Conservation (phyloP, 2,888 invertebrate species). For the Ochlodes sylvanus region DNA sequence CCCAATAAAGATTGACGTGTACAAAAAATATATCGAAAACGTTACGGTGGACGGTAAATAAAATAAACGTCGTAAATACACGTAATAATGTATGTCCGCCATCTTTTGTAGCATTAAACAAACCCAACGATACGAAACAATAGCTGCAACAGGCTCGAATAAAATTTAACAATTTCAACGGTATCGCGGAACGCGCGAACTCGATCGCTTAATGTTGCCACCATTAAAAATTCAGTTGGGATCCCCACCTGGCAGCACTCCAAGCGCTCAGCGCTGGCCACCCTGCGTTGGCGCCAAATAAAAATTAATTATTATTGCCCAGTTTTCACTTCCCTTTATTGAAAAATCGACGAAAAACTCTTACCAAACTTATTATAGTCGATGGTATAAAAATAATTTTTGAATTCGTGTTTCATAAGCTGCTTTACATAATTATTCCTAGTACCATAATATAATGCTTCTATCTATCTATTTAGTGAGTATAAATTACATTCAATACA, state of each 20-base stretch:
- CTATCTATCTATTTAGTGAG: no score
- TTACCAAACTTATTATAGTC: background rate
- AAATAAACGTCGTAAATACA: conserved; percentile 20
- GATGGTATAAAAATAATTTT: background rate
- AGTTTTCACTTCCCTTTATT: conserved; percentile 43
- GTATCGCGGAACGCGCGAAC: conserved; percentile 26
- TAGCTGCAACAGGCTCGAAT: conserved; percentile 35
- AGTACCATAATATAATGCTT: no score
- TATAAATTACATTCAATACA: no score
- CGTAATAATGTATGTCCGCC: conserved; percentile 18
- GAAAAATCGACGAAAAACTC: conserved; percentile 40
- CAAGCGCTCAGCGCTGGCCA: conserved; percentile 42
- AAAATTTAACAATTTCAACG: conserved; percentile 37
- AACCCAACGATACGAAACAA: conserved; percentile 26
- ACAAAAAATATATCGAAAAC: conserved; percentile 12
- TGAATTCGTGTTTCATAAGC: background rate
- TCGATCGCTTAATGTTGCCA: conserved; percentile 40
- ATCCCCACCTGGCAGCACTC: conserved; percentile 48
- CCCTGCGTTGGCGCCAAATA: conserved; percentile 43
- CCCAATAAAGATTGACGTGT: conserved; percentile 14
- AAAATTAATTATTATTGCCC: conserved; percentile 49
- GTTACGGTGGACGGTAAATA: background rate
- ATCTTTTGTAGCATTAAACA: conserved; percentile 30
- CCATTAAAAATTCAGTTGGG: conserved; percentile 45
- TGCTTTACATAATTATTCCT: background rate